Evolutionary conservation across 2,888 invertebrate species (phyloP).

Genomic region (Mesorhabditis sp.): DNA sequence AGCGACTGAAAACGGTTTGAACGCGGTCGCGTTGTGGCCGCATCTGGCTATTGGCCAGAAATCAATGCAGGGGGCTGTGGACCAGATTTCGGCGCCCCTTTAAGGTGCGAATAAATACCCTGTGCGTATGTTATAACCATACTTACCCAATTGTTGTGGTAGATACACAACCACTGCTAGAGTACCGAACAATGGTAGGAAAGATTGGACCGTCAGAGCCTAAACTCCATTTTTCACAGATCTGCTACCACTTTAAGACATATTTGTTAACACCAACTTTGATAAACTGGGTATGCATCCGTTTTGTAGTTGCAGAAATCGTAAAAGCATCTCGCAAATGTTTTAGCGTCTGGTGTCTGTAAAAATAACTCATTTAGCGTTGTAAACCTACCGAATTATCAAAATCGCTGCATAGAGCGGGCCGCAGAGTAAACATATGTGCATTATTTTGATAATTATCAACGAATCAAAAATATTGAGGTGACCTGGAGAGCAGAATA

Average conservation of each 20-base stretch:
- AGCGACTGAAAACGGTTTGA: no score
- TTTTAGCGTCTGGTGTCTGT: neutral
- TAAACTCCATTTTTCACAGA: neutral
- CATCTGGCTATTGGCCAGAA: no score
- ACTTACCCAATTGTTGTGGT: constrained; percentile 3
- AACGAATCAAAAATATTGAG: neutral
- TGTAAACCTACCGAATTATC: constrained; percentile 1
- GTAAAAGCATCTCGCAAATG: neutral
- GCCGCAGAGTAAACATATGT: neutral
- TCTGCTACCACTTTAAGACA: neutral
- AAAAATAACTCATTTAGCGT: neutral
- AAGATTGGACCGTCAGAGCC: neutral
- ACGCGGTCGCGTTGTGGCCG: no score
- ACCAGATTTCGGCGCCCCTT: no score
- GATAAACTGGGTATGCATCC: neutral
- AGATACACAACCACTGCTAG: neutral
- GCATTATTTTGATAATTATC: neutral
- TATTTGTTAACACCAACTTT: neutral
- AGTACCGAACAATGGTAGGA: constrained; percentile 1
- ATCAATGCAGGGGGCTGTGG: no score
- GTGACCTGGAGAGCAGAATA: neutral
- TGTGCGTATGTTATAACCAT: neutral
- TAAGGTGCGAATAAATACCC: no score
- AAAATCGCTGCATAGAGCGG: neutral
- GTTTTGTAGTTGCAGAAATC: neutral